phyloP scores from a whole-genome alignment of 2,113 vertebrate species.

The Psilopsiagon aymara region DNA sequence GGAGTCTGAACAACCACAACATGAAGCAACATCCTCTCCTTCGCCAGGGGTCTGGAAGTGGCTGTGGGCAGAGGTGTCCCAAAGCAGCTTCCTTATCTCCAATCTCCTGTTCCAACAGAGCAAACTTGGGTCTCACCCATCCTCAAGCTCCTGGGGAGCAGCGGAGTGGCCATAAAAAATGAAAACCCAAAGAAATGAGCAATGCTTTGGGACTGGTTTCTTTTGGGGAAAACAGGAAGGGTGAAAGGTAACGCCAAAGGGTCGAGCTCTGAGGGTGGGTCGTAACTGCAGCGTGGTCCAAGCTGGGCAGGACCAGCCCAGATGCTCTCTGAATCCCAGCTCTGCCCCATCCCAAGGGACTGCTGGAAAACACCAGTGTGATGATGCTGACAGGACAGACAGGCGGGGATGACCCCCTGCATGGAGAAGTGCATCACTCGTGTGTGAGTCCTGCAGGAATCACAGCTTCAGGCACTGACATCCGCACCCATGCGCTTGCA shows the following conservation, averaged over 20 bases:
- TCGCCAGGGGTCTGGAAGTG: fast-evolving
- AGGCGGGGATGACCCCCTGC: fast-evolving
- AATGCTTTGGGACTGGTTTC: neutral
- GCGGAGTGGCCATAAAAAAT: neutral
- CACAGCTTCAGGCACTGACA: neutral
- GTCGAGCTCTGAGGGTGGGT: fast-evolving
- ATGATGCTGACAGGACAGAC: neutral
- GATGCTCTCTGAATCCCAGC: neutral
- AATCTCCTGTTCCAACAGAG: fast-evolving
- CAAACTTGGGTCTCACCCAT: fast-evolving
- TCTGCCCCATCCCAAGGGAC: neutral
- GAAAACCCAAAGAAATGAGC: neutral
- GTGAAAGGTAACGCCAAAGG: neutral
- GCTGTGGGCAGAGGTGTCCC: neutral
- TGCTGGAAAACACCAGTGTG: neutral
- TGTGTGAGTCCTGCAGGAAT: fast-evolving
- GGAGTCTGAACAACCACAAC: neutral
- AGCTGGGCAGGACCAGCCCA: neutral
- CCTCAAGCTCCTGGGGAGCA: neutral
- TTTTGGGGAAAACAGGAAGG: neutral
- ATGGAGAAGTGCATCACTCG: fast-evolving
- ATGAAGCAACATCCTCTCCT: neutral
- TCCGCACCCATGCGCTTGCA: fast-evolving
- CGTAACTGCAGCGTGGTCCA: fast-evolving
- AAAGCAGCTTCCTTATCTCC: neutral